A percentile compares a stretch with the other conserved stretches of the same genome.
Evolutionary conservation across 2,113 vertebrate genomes (phyloP).

Genomic region (Sebastes schlegelii): DNA sequence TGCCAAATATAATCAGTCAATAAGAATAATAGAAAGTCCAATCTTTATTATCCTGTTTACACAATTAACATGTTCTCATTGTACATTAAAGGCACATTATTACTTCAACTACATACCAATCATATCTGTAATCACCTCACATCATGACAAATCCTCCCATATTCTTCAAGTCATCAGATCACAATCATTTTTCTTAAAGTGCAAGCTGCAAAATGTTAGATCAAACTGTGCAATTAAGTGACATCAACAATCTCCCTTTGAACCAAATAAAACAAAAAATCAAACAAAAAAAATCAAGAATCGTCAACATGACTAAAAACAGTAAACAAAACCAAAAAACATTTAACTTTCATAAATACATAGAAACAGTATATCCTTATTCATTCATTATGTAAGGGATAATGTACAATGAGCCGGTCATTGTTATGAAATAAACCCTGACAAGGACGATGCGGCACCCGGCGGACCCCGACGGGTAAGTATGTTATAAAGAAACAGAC

Average conservation of each 20-base stretch:
- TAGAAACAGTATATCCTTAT: background rate
- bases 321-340: background rate
- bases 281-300: background rate
- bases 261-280: background rate
- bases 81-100: background rate
- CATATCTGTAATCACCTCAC: background rate
- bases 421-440: too few species aligned
- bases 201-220: background rate
- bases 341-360: background rate
- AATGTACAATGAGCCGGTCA: too few species aligned
- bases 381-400: background rate
- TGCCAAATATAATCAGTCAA: background rate
- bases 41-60: constrained; percentile 46
- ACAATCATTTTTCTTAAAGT: constrained; percentile 2
- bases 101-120: background rate
- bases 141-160: background rate
- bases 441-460: too few species aligned
- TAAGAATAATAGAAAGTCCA: background rate
- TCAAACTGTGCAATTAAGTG: background rate
- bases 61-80: constrained; percentile 4
- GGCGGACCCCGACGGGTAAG: too few species aligned
- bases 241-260: background rate
- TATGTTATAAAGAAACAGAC: too few species aligned
- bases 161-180: background rate
- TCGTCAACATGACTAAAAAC: background rate